A percentile compares a stretch with the other conserved stretches of the same genome.
These are phyloP conservation scores for Scomber colias DNA, from an alignment of 2,113 vertebrate species.

Conservation along the genomic window DNA sequence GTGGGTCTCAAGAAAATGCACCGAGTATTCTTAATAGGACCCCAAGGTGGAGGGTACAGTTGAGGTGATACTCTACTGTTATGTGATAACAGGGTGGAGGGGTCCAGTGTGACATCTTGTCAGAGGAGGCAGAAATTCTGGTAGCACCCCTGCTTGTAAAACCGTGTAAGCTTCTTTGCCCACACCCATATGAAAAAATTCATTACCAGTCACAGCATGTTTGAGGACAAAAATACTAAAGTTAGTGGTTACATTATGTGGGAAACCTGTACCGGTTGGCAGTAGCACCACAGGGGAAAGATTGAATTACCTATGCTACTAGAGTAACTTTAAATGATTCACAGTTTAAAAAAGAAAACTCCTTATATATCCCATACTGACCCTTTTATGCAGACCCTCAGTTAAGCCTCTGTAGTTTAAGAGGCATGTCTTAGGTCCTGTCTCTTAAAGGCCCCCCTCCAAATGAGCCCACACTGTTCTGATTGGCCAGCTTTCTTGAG, in stretches of 20 bases:
- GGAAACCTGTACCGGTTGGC: constrained; percentile 3
- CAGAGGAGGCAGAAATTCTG: constrained; percentile 47
- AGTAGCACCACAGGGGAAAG: background rate
- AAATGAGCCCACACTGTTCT: too few species aligned
- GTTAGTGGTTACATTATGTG: constrained; percentile 18
- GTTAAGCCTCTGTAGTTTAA: too few species aligned
- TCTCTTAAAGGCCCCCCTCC: too few species aligned
- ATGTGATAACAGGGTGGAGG: constrained; percentile 40
- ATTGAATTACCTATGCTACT: constrained; percentile 1
- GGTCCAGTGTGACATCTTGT: constrained; percentile 57
- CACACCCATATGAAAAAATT: constrained; percentile 34
- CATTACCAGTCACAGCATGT: constrained; percentile 50
- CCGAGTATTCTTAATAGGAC: constrained; percentile 57
- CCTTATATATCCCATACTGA: too few species aligned
- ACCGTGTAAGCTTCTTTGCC: constrained; percentile 52
- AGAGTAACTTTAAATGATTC: too few species aligned
- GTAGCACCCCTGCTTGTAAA: constrained; percentile 56
- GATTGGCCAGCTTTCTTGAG: too few species aligned
- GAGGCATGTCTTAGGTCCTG: too few species aligned
- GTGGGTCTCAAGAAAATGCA: constrained; percentile 56
- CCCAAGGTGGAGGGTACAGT: constrained; percentile 43
- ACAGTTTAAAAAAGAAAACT: too few species aligned
- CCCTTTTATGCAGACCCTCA: too few species aligned
- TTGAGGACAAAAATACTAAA: constrained; percentile 16
- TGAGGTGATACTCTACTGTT: constrained; percentile 50